phyloP scores from a whole-genome alignment of 1,140 invertebrate species.

The Gonioctena quinquepunctata region DNA sequence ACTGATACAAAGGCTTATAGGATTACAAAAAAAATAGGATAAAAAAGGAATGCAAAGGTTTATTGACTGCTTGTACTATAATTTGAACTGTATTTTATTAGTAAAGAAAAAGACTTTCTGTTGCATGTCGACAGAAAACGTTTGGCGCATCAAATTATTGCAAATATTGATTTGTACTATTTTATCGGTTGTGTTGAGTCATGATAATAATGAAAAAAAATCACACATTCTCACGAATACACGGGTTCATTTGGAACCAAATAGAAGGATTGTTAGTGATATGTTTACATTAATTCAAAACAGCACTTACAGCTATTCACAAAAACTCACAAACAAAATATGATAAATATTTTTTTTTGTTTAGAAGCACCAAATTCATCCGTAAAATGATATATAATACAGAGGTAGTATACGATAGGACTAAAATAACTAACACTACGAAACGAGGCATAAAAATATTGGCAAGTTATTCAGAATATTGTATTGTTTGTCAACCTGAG shows the following conservation, averaged over 20 bases:
- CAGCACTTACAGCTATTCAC: conserved; percentile 2
- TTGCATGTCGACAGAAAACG: background rate
- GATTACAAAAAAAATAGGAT: background rate
- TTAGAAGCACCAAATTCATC: conserved; percentile 15
- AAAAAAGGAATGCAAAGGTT: conserved; percentile 10
- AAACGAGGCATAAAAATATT: conserved; percentile 11
- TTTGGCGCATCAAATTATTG: background rate
- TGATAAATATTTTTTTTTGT: conserved; percentile 6
- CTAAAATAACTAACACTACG: conserved; percentile 22
- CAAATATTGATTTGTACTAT: conserved; percentile 11
- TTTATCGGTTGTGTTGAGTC: background rate
- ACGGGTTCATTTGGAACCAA: no score
- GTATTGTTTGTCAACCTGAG: conserved; percentile 15
- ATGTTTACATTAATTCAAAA: conserved; percentile 13
- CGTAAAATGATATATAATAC: conserved; percentile 18
- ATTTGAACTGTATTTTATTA: conserved; percentile 12
- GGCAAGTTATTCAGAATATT: conserved; percentile 22
- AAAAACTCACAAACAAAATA: background rate
- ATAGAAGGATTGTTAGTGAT: conserved; percentile 16
- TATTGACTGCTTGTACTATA: conserved; percentile 6
- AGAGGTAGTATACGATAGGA: conserved; percentile 32
- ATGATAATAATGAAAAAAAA: background rate
- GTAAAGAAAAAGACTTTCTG: background rate
- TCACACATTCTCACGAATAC: no score
- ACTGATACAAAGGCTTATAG: background rate